Evolutionary conservation across 2,797 vertebrate species (phyloP).

Genomic region (Margarornis squamiger): DNA sequence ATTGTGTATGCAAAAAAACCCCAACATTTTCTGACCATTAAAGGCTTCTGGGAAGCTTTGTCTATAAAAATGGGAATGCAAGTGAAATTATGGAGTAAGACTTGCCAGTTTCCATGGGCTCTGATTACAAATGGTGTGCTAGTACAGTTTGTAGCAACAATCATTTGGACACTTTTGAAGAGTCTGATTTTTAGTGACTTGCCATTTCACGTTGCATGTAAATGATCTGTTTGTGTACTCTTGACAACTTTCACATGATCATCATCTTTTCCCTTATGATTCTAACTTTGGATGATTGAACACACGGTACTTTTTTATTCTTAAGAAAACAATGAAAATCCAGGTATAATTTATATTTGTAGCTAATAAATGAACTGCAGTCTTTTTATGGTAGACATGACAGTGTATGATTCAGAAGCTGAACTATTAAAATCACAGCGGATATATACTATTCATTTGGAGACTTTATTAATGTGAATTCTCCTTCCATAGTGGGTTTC

Average conservation of each 20-base stretch:
- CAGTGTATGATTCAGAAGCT: neutral
- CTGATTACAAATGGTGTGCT: neutral
- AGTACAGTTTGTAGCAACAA: neutral
- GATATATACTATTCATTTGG: neutral
- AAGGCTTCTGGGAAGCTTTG: conserved; percentile 9
- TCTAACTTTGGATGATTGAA: neutral
- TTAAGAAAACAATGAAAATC: neutral
- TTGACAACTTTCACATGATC: neutral
- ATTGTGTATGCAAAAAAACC: neutral
- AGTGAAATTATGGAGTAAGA: neutral
- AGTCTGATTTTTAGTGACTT: neutral
- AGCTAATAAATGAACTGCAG: conserved; percentile 6
- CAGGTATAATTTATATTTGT: conserved; percentile 58
- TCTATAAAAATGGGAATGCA: neutral
- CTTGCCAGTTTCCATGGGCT: neutral
- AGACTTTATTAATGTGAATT: conserved; percentile 11
- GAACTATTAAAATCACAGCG: conserved; percentile 57
- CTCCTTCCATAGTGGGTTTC: neutral
- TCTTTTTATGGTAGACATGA: conserved; percentile 24
- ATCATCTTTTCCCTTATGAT: neutral
- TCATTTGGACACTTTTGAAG: neutral
- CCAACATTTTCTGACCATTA: neutral
- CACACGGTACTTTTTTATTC: neutral
- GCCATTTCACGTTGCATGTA: neutral
- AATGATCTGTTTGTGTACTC: conserved; percentile 5